Evolutionary conservation across 2,113 vertebrate species (phyloP).

Genomic region (Fulmarus glacialis): DNA sequence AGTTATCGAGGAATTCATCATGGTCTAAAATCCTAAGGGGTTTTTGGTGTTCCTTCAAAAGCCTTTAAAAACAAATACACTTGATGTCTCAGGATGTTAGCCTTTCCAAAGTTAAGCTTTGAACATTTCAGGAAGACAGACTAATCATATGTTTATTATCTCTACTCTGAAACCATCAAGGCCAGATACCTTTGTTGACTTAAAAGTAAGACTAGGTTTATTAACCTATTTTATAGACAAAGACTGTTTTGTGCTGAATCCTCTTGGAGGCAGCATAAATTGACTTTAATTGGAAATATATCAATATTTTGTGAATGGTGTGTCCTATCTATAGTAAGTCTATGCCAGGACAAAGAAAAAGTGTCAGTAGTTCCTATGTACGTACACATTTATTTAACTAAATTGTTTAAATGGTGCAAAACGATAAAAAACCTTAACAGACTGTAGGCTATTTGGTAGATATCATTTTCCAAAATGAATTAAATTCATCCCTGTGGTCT

Average conservation of each 20-base stretch:
- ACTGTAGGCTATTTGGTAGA: neutral
- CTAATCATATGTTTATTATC: constrained; percentile 20
- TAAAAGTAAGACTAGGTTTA: neutral
- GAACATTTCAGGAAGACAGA: neutral
- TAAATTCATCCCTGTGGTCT: neutral
- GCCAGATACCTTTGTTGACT: neutral
- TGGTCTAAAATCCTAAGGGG: neutral
- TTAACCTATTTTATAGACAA: neutral
- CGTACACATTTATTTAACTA: neutral
- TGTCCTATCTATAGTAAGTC: neutral
- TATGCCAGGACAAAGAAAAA: neutral
- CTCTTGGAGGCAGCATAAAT: neutral
- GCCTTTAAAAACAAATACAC: neutral
- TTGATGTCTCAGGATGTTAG: neutral
- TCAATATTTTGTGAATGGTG: neutral
- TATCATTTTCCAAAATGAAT: neutral
- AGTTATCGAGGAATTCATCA: neutral
- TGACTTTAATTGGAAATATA: constrained; percentile 2
- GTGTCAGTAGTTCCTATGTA: neutral
- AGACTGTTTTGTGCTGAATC: neutral
- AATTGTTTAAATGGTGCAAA: neutral
- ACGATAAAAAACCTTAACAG: neutral
- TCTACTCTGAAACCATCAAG: neutral
- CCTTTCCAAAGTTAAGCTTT: neutral
- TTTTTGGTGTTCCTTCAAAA: neutral